Evolutionary conservation across 2,797 vertebrate genomes (phyloP).

Genomic region (Esox lucius): DNA sequence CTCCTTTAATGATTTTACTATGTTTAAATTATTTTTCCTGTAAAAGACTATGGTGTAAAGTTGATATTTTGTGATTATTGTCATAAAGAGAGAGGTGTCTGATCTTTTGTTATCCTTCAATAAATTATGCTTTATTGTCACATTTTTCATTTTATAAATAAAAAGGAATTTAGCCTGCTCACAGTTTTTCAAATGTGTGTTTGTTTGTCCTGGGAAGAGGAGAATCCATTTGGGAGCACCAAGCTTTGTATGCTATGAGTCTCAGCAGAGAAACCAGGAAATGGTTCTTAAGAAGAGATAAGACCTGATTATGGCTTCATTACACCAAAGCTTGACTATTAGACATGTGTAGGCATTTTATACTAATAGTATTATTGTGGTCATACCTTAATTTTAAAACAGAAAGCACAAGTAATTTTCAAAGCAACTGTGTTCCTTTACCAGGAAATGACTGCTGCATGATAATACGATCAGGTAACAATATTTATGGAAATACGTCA

Average conservation of each 20-base stretch:
- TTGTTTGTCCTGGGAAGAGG: neutral
- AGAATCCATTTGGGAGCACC: neutral
- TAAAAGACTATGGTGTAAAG: conserved; percentile 77
- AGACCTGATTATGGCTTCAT: neutral
- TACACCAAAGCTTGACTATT: neutral
- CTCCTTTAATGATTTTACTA: conserved; percentile 38
- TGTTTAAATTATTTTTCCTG: conserved; percentile 90
- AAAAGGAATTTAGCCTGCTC: conserved; percentile 17
- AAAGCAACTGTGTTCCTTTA: neutral
- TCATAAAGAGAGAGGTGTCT: conserved; percentile 40
- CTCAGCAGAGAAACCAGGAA: neutral
- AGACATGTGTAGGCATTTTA: neutral
- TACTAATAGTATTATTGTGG: neutral
- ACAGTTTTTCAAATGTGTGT: neutral
- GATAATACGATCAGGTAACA: neutral
- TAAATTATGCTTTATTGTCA: conserved; percentile 38
- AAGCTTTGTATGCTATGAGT: neutral
- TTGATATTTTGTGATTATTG: conserved; percentile 33
- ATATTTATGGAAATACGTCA: neutral
- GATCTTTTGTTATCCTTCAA: conserved; percentile 27
- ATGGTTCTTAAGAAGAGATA: neutral
- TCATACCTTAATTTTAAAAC: neutral
- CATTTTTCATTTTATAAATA: conserved; percentile 56
- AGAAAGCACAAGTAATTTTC: neutral
- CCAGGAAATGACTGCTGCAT: neutral